These are phyloP conservation scores for Capreolus pygargus DNA, from an alignment of 2,113 vertebrate genomes.

Conservation along the genomic window DNA sequence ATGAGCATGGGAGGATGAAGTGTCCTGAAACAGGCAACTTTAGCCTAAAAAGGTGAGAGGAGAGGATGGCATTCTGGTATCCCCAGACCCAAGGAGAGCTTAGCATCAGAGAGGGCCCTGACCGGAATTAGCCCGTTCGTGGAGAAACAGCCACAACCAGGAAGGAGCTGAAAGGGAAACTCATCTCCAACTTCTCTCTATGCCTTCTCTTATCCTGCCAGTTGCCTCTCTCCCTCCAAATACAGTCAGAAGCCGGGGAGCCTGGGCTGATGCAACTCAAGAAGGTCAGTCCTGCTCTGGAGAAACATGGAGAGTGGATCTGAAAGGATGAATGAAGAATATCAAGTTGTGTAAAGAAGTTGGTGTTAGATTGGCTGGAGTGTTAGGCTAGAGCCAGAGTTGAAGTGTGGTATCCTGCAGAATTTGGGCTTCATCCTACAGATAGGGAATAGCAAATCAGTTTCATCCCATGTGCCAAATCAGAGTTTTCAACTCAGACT, in stretches of 20 bases:
- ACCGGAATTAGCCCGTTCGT: not conserved
- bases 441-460: not conserved
- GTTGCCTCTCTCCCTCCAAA: not conserved
- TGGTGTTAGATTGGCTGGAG: not conserved
- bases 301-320: not conserved
- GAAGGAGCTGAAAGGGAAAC: not conserved
- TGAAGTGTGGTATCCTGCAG: not conserved
- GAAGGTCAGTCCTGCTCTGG: not conserved
- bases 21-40: not conserved
- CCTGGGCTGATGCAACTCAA: not conserved
- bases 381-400: not conserved
- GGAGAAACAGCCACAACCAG: not conserved
- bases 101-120: not conserved
- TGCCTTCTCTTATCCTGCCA: not conserved
- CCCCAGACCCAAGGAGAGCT: not conserved
- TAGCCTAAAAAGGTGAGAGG: not conserved
- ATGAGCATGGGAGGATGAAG: not conserved
- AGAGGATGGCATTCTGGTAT: not conserved
- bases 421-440: not conserved
- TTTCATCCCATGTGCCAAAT: not conserved
- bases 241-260: not conserved
- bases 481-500: not conserved
- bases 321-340: not conserved
- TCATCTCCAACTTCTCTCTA: too few relatives aligned
- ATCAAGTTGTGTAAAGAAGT: not conserved